Percentiles rank a stretch among this genome's conserved stretches.
These are phyloP conservation scores for Amiota mariae DNA, from an alignment of 2,888 invertebrate genomes.

Conservation along the genomic window DNA sequence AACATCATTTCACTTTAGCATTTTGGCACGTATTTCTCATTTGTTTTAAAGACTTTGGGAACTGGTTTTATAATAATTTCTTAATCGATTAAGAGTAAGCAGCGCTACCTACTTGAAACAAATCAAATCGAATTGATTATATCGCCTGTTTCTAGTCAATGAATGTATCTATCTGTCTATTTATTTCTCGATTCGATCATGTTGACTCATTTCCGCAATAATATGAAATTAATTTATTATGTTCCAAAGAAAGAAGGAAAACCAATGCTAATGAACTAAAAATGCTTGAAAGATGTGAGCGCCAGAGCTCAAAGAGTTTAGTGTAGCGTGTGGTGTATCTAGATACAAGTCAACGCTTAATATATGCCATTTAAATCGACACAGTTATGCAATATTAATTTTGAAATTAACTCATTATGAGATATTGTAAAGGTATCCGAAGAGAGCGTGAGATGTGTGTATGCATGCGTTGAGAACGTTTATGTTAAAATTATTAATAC, in stretches of 20 bases:
- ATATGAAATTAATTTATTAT: not conserved
- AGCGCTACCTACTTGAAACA: not conserved
- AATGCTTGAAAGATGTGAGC: not conserved
- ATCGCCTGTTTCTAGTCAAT: not conserved
- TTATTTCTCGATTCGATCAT: not conserved
- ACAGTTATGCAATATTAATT: conserved; percentile 43
- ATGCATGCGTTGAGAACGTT: conserved; percentile 2
- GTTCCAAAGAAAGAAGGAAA: not conserved
- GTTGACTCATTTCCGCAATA: conserved; percentile 12
- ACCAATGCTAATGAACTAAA: not conserved
- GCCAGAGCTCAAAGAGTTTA: not conserved
- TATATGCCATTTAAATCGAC: conserved; percentile 19
- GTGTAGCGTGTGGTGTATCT: too few relatives aligned
- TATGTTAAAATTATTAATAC: conserved; percentile 1
- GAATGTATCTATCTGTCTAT: not conserved
- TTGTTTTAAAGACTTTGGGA: not conserved
- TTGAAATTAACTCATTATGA: conserved; percentile 53
- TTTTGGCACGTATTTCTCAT: not conserved
- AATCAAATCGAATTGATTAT: not conserved
- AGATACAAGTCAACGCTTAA: not conserved
- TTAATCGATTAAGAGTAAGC: too few relatives aligned
- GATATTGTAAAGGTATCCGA: conserved; percentile 27
- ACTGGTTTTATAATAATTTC: not conserved
- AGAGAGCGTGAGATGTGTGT: conserved; percentile 34
- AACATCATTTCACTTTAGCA: not conserved